Evolutionary conservation across 2,797 vertebrate species (phyloP), one percentile per base, ranked within the genome.

Genomic region (Acrossocheilus wenchowensis): DNA sequence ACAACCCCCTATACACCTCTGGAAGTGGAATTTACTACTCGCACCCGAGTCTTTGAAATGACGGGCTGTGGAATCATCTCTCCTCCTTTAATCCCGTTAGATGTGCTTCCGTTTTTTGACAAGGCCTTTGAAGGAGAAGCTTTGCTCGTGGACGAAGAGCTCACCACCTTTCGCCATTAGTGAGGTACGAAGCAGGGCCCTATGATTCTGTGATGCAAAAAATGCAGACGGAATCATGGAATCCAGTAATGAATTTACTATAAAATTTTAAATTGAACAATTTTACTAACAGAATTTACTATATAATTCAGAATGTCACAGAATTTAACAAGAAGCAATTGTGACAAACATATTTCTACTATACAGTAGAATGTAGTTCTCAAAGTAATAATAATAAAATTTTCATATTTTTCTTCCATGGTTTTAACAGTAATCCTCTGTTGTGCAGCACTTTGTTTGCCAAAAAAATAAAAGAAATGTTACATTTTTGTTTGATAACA

Each of bases 1-100:
- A 86, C 78, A 77, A 74, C 69, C 73, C 83, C 30, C 17, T 66
- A 57, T 34, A 84, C 48, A 85, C 66, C 74, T 73, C 73, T 86
- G 64, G 30, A 79, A 78, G 83, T 60, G 64, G 74, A 79, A 78
- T 71, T 57, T 79, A 69, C 74, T 78, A 78, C 83, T 54, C 48
- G 19, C 83, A 23, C 34, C 60, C 0, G 15, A 60, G 64, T 78
- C 73, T 85, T 69, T 78, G 83, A 85, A 85, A 85, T n/a, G n/a
- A 69, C 8, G 62, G 60, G 43, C 73, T 57, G 17, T 52, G 39
- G 66, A 71, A 79, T 69, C 83, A 71, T 85, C 83, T 78, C 36
- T 30, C 45, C 81, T 45, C 48, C 60, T 69, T 77, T 50, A 68
- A 81, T 81, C 78, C 78, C 14, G 64, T 81, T 77, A 75, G 71